These are phyloP conservation scores for Spilogale gracilis DNA, from an alignment of 2,113 vertebrate species.

Conservation along the genomic window DNA sequence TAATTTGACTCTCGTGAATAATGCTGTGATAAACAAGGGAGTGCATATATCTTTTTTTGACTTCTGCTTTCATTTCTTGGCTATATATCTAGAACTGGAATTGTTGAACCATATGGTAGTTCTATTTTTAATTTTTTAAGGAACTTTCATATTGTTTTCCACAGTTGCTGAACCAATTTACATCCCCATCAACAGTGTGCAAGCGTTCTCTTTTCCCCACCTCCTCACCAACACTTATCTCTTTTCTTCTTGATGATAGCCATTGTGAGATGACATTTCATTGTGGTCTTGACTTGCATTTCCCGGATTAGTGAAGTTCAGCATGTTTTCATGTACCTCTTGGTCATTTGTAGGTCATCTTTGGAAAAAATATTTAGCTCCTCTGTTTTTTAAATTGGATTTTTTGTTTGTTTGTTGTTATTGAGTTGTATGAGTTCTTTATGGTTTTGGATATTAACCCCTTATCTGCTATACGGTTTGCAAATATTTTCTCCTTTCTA, in stretches of 20 bases:
- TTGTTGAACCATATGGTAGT: not conserved
- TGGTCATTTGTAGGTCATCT: not conserved
- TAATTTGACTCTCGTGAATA: not conserved
- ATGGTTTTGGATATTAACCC: not conserved
- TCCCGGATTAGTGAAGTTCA: not conserved
- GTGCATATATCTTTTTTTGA: not conserved
- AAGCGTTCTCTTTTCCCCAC: not conserved
- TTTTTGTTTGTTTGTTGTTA: not conserved
- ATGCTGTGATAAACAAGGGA: not conserved
- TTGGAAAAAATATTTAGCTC: not conserved
- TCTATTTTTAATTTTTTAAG: not conserved
- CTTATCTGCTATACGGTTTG: not conserved
- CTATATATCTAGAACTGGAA: not conserved
- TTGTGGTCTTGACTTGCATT: not conserved
- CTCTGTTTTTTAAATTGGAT: not conserved
- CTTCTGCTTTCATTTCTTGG: not conserved
- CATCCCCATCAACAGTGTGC: not conserved
- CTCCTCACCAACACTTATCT: not conserved
- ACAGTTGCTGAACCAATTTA: not conserved
- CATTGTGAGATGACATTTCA: not conserved
- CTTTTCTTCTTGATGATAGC: not conserved
- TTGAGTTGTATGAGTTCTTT: not conserved
- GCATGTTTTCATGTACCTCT: not conserved
- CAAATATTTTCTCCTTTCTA: not conserved
- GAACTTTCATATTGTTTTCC: not conserved